Evolutionary conservation across 2,113 vertebrate species (phyloP), one percentile per base, ranked within the genome.

Genomic region (Cercocebus atys): DNA sequence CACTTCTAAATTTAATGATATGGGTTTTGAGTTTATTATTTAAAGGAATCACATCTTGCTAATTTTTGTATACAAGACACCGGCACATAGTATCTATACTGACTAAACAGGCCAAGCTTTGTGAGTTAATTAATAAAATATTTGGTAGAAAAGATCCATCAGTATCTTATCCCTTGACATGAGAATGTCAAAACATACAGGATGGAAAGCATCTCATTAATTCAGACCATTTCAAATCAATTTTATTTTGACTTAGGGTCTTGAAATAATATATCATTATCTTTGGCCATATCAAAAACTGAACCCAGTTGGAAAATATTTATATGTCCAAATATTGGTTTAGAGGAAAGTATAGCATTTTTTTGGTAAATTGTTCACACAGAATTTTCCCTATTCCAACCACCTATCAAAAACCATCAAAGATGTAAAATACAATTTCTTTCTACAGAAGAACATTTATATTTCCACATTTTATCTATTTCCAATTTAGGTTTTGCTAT

Each of bases 61-160:
- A 88, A 89, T 55, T 90, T 92, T 96, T 73, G 16, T 57, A 87
- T 81, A 52, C 17, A 85, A 86, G 20, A 6, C 23, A 92, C 38
- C 35, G 87, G 59, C 11, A 68, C 18, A 64, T 8, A 88, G 35
- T 61, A 27, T 27, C 47, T 59, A 75, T 35, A 78, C 14, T 57
- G 40, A 85, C 64, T 57, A 90, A 81, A 84, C 8, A 76, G 25
- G 35, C 18, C 32, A 73, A 52, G 32, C 40, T 57, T 88, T n/a
- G 30, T 87, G 40, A 92, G 90, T 68, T 88, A 88, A 96, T 86
- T 95, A 87, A 93, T 68, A 90, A 97, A 93, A 70, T 64, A 90
- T 95, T 75, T 95, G 81, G 55, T 47, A 73, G 35, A 14, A 84
- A 94, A 17, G 16, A 9, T 80, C 43, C 80, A 73, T 94, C 27